These are phyloP conservation scores for Rhyacophila brunnea DNA, from an alignment of 1,140 invertebrate species.

Conservation along the genomic window DNA sequence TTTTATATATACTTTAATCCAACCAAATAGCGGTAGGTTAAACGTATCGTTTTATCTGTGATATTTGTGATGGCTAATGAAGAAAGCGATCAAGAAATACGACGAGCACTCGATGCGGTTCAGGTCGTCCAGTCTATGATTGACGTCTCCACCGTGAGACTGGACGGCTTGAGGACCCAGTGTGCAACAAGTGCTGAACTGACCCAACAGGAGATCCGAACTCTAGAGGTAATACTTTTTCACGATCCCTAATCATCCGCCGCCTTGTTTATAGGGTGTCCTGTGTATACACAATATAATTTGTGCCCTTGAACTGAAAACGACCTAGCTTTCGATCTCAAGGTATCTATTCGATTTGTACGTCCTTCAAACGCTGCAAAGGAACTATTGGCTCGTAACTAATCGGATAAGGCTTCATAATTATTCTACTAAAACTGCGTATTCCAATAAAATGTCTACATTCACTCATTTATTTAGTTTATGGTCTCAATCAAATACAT, in stretches of 20 bases:
- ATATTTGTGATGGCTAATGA: conserved; percentile 57
- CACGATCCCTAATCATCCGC: background rate
- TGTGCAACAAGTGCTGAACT: conserved; percentile 89
- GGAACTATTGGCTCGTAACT: too few species aligned
- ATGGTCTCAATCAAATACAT: too few species aligned
- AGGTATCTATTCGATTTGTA: too few species aligned
- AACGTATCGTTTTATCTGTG: conserved; percentile 43
- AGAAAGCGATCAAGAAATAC: conserved; percentile 58
- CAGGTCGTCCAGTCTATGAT: conserved; percentile 84
- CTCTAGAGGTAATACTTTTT: conserved; percentile 72
- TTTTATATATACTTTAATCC: conserved; percentile 41
- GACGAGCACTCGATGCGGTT: conserved; percentile 61
- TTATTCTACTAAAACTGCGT: too few species aligned
- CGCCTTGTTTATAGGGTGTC: background rate
- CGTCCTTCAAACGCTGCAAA: too few species aligned
- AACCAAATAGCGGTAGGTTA: conserved; percentile 34
- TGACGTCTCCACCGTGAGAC: conserved; percentile 87
- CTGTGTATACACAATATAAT: background rate
- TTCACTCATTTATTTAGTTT: too few species aligned
- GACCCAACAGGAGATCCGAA: conserved; percentile 93
- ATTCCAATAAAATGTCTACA: too few species aligned
- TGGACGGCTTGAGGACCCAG: conserved; percentile 87
- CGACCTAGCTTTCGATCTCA: too few species aligned
- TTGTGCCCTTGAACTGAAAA: conserved; percentile 16
- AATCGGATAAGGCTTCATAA: too few species aligned